A percentile compares a stretch with the other conserved stretches of the same genome.
Evolutionary conservation across 1,140 invertebrate species (phyloP).

Genomic region (Aporrectodea caliginosa): DNA sequence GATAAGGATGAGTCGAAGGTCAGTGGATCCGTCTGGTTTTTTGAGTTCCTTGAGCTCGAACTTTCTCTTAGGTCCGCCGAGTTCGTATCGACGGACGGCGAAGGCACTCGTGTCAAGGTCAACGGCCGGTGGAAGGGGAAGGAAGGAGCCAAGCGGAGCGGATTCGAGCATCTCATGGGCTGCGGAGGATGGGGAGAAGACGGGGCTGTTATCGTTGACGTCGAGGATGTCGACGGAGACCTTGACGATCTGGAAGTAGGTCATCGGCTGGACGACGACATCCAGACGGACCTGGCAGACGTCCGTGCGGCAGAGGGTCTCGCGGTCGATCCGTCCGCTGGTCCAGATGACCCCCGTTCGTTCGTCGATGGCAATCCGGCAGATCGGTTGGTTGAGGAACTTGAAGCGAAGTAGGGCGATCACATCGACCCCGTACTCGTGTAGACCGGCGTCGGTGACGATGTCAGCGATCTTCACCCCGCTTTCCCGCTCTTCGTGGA

Average conservation of each 20-base stretch:
- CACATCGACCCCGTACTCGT: not conserved
- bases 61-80: not conserved
- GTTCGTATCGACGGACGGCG: conserved; percentile 13
- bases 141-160: not conserved
- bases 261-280: conserved; percentile 11
- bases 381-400: conserved; percentile 13
- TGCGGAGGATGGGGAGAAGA: not conserved
- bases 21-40: conserved; percentile 12
- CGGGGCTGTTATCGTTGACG: conserved; percentile 13
- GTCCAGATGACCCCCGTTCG: not conserved
- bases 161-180: conserved; percentile 23
- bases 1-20: conserved; percentile 48
- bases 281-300: not conserved
- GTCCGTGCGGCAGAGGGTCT: not conserved
- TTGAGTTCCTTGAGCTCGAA: not conserved
- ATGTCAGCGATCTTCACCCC: conserved; percentile 12
- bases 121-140: conserved; percentile 13
- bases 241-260: conserved; percentile 15
- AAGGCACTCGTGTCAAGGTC: conserved; percentile 11
- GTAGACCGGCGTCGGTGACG: not conserved
- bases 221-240: conserved; percentile 18
- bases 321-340: conserved; percentile 13
- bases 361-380: conserved; percentile 8
- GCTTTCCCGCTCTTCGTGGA: conserved; percentile 10
- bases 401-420: not conserved